Conservation (phyloP, 1,140 invertebrate species). For the Zaprionus camerounensis region DNA sequence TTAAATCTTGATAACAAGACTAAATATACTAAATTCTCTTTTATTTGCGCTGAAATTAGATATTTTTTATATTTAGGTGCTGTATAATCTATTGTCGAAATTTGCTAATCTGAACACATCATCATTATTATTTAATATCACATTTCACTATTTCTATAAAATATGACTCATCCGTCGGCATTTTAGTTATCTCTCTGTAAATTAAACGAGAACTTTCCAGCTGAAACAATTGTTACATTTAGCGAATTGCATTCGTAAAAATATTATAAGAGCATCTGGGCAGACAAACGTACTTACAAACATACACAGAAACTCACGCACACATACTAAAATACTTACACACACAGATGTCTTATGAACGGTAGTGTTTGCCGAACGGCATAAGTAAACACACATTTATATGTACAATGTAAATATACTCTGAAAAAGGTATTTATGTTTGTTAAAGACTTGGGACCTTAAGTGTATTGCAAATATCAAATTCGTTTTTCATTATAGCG, state of each 20-base stretch:
- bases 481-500: slow-evolving; percentile 71
- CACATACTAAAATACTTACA: slow-evolving; percentile 22
- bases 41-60: too few species aligned
- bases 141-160: too few species aligned
- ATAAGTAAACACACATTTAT: slow-evolving; percentile 64
- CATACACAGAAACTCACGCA: slow-evolving; percentile 6
- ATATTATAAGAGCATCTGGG: neutral
- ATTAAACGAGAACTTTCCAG: neutral
- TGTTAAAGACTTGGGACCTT: slow-evolving; percentile 65
- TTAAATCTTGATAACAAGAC: too few species aligned
- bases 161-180: neutral
- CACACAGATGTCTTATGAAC: slow-evolving; percentile 30
- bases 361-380: slow-evolving; percentile 59
- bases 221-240: slow-evolving; percentile 13
- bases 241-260: neutral
- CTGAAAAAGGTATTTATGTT: slow-evolving; percentile 69
- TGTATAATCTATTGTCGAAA: too few species aligned
- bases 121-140: too few species aligned
- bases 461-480: slow-evolving; percentile 77
- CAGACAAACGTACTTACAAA: slow-evolving; percentile 21
- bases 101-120: too few species aligned
- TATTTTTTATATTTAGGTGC: too few species aligned
- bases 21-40: too few species aligned
- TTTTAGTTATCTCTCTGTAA: neutral
- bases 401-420: slow-evolving; percentile 71